phyloP scores from a whole-genome alignment of 2,888 invertebrate genomes.

The Mactromeris polynyma region DNA sequence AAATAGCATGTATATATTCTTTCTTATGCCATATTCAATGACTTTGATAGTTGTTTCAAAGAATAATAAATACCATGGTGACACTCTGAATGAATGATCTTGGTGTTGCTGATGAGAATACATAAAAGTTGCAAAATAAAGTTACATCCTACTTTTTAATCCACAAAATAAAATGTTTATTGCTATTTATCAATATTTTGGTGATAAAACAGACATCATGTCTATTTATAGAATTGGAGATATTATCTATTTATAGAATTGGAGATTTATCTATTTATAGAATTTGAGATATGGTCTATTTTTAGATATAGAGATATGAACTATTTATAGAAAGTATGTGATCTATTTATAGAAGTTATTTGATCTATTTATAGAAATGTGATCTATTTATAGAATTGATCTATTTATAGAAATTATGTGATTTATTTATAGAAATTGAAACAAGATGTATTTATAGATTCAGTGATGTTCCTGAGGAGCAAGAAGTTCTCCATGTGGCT shows the following conservation, averaged over 20 bases:
- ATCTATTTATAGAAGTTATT: neutral
- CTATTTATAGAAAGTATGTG: neutral
- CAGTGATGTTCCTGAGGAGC: conserved; percentile 75
- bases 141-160: too few relatives aligned
- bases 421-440: conserved; percentile 43
- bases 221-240: too few relatives aligned
- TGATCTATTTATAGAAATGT: conserved; percentile 26
- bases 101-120: too few relatives aligned
- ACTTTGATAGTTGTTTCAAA: too few relatives aligned
- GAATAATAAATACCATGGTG: too few relatives aligned
- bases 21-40: too few relatives aligned
- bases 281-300: neutral
- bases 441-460: conserved; percentile 57
- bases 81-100: too few relatives aligned
- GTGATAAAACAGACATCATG: too few relatives aligned
- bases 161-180: too few relatives aligned
- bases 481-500: conserved; percentile 69
- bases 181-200: too few relatives aligned
- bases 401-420: conserved; percentile 20
- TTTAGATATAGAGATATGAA: neutral
- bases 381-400: conserved; percentile 19
- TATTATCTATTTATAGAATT: neutral
- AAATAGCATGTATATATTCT: too few relatives aligned
- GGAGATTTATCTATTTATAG: neutral
- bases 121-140: too few relatives aligned